Base-by-base conservation (phyloP, 1,140 invertebrate species). In the Penaeus vannamei region DNA sequence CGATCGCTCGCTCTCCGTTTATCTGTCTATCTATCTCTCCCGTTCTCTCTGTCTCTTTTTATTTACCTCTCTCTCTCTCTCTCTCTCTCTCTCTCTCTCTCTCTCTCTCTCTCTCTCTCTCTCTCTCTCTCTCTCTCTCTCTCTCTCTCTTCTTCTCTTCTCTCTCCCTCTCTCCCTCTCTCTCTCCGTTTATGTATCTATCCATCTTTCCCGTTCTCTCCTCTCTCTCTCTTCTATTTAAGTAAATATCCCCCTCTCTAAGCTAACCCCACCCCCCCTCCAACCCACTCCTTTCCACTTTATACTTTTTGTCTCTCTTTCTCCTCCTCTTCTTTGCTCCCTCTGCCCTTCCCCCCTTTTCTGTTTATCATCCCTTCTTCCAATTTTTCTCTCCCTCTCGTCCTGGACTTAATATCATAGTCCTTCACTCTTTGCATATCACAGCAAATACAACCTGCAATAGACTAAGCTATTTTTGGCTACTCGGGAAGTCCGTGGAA, bases 11-110 rank as follows among this genome's bases (percentile, higher is more conserved):
- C 77, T 80, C 77, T 80, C 77, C 53, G 32, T n/a, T n/a, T n/a
- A n/a, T n/a, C n/a, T n/a, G n/a, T n/a, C n/a, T n/a, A n/a, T n/a
- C n/a, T n/a, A n/a, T n/a, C n/a, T n/a, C n/a, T n/a, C n/a, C n/a
- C n/a, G n/a, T n/a, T n/a, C n/a, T n/a, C n/a, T n/a, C n/a, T 80
- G 32, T 80, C 77, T 80, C 77, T 80, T 59, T 82, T 59, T 82
- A 26, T 79, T 42, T 79, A 26, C 46, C 77, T 79, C 77, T 79
- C 77, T 79, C 77, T 79, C 77, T 79, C 26, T 79, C 77, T 79
- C 77, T 79, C 77, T 79, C 26, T 14, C 26, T 79, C 77, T 79
- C 77, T 79, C 77, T n/a, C n/a, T n/a, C n/a, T n/a, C n/a, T n/a
- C n/a, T n/a, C n/a, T n/a, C n/a, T n/a, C n/a, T n/a, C n/a, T n/a